These are phyloP conservation scores for Vesta saturnalis DNA, from an alignment of 2,888 invertebrate genomes.

Conservation along the genomic window DNA sequence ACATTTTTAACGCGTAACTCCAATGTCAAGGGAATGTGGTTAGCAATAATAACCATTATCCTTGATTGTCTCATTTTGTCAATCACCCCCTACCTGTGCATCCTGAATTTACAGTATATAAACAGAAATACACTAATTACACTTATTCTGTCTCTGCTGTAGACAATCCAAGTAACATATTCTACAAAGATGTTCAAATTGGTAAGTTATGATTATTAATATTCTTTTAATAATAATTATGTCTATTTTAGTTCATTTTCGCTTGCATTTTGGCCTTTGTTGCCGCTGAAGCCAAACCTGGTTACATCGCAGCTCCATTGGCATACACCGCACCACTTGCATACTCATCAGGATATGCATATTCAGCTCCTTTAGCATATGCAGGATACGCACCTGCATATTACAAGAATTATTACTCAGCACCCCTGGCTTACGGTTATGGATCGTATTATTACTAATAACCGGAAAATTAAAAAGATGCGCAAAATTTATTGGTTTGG, in stretches of 20 bases:
- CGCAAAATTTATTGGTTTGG: neutral
- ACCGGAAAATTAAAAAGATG: constrained; percentile 7
- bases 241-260: constrained; percentile 61
- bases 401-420: constrained; percentile 40
- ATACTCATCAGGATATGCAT: constrained; percentile 35
- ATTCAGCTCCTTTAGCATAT: constrained; percentile 49
- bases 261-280: constrained; percentile 63
- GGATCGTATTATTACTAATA: constrained; percentile 35
- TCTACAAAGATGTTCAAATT: constrained; percentile 57
- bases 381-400: constrained; percentile 39
- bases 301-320: constrained; percentile 51
- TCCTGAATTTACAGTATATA: neutral
- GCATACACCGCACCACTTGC: constrained; percentile 29
- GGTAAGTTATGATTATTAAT: constrained; percentile 52
- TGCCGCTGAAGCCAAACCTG: constrained; percentile 61
- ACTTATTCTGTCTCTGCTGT: constrained; percentile 25
- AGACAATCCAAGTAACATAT: constrained; percentile 34
- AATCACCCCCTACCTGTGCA: constrained; percentile 27
- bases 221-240: neutral
- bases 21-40: constrained; percentile 1
- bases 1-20: neutral
- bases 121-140: neutral
- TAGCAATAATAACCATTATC: neutral
- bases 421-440: constrained; percentile 43
- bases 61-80: constrained; percentile 1